Evolutionary conservation across 2,888 invertebrate species (phyloP), one percentile per base, ranked within the genome.

Genomic region (Nephrotoma guestfalica): DNA sequence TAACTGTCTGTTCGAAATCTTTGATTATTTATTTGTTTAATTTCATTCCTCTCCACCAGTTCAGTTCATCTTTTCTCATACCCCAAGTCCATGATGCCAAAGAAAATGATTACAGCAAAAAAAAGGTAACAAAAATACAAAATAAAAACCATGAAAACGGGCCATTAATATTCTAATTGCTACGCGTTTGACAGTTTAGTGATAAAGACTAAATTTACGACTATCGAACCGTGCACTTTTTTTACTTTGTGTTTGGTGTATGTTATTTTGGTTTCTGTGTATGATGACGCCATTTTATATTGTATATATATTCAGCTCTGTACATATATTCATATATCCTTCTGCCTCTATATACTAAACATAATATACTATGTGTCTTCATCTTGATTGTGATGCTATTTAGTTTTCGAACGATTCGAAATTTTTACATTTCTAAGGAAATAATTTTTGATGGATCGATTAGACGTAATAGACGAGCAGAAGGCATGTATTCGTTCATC

Each of bases 201-300:
- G 88, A 88, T 88, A 88, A 88, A 88, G 88, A 88, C 88, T 88
- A 88, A 88, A 88, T 88, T 88, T 88, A 88, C 88, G 88, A 88
- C 88, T 88, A 87, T 88, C 88, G 88, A 88, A 86, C 86, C 87
- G 87, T 88, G 88, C 88, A 88, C 87, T 88, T 88, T 88, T 87
- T 88, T 88, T 87, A 86, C 83, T 71, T 86, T 83, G 71, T 71
- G 71, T 71, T 71, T 71, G 30, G 71, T 71, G 71, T 71, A 71
- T 71, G 71, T 71, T 71, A 71, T 30, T 30, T 71, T 30, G 30
- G 71, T 30, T 71, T 71, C 18, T 71, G 71, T 71, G 9, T 30
- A 30, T 71, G 71, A 71, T 71, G 71, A 71, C 71, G 71, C 71
- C 71, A 71, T 71, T 71, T 71, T 71, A 71, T 71, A 71, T 71